Evolutionary conservation across 2,113 vertebrate species (phyloP).

Genomic region (Ageneiosus marmoratus): DNA sequence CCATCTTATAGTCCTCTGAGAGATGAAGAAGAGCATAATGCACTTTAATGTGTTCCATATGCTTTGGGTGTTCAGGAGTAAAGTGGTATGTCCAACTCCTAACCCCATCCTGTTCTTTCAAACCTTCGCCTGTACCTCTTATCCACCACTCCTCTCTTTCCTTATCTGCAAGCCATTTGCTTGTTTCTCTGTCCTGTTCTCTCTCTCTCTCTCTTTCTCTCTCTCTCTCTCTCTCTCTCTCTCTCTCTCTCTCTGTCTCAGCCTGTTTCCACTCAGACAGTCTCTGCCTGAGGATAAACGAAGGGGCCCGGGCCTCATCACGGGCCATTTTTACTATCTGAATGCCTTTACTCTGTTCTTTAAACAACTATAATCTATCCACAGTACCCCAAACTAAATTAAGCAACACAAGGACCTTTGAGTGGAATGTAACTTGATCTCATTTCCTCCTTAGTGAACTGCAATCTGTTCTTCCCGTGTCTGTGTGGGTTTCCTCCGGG

Average conservation of each 20-base stretch:
- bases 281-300: conserved; percentile 55
- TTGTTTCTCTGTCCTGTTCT: background rate
- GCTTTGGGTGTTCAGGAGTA: conserved; percentile 26
- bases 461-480: background rate
- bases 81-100: conserved; percentile 28
- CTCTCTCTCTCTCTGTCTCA: conserved; percentile 2
- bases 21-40: conserved; percentile 27
- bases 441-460: background rate
- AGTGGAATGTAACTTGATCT: background rate
- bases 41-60: conserved; percentile 42
- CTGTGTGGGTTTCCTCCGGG: background rate
- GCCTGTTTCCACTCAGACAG: conserved; percentile 63
- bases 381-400: background rate
- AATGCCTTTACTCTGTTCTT: conserved; percentile 32
- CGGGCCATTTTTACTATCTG: conserved; percentile 41
- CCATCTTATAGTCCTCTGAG: background rate
- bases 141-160: background rate
- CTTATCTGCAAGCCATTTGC: conserved; percentile 5
- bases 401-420: background rate
- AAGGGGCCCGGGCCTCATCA: conserved; percentile 49
- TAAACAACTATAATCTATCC: conserved; percentile 15
- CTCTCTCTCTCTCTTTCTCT: conserved; percentile 8
- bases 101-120: conserved; percentile 8
- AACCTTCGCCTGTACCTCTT: conserved; percentile 14
- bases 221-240: conserved; percentile 10